Evolutionary conservation across 53 echinoderm and acorn worm species (phyloP).

Genomic region (Holothuria scabra): DNA sequence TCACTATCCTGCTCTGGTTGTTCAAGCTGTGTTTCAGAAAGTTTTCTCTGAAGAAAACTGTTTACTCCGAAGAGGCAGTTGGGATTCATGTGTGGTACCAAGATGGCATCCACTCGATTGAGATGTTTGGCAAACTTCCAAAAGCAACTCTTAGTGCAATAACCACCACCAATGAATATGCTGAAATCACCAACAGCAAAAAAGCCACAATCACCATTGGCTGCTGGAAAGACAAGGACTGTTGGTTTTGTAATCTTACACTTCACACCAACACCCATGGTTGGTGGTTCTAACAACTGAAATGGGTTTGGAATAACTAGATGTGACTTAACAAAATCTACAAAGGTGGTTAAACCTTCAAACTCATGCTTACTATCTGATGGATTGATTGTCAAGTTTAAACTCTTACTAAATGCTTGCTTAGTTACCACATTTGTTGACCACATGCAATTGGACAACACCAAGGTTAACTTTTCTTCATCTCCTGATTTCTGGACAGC

Average conservation of each 20-base stretch:
- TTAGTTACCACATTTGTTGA: conserved; percentile 73
- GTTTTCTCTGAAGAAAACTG: conserved; percentile 89
- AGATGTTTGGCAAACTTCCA: conserved; percentile 99
- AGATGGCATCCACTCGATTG: conserved; percentile 92
- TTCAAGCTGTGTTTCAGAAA: conserved; percentile 79
- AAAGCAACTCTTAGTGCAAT: conserved; percentile 92
- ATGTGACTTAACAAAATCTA: conserved; percentile 73
- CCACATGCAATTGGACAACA: conserved; percentile 93
- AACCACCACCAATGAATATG: conserved; percentile 95
- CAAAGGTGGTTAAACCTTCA: conserved; percentile 67
- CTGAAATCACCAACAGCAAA: conserved; percentile 99
- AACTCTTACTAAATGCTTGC: conserved; percentile 89
- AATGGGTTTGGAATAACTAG: conserved; percentile 79
- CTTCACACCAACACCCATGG: conserved; percentile 98
- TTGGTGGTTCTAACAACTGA: conserved; percentile 95
- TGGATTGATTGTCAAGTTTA: conserved; percentile 90
- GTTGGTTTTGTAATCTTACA: conserved; percentile 99
- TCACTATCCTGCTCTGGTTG: conserved; percentile 82
- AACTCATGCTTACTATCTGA: conserved; percentile 85
- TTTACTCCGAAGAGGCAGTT: conserved; percentile 90
- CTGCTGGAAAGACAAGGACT: conserved; percentile 94
- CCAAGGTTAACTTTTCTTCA: conserved; percentile 77
- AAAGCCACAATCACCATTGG: conserved; percentile 98
- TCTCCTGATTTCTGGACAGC: conserved; percentile 71
- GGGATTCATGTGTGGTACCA: conserved; percentile 87